These are phyloP conservation scores for Lymantria dispar DNA, from an alignment of 2,888 invertebrate genomes.

Conservation along the genomic window DNA sequence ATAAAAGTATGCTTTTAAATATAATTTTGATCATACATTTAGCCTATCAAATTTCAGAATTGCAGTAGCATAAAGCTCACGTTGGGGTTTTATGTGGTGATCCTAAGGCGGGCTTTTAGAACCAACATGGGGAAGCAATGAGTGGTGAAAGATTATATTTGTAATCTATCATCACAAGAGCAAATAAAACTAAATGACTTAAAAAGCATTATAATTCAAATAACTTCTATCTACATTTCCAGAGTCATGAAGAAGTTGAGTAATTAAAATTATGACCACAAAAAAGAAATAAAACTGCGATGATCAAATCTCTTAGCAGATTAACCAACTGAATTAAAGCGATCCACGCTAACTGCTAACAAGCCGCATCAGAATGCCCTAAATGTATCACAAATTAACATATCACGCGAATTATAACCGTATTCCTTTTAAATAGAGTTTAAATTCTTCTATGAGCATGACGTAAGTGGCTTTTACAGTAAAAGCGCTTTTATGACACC, in stretches of 20 bases:
- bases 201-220: too few relatives aligned
- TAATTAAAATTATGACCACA: conserved; percentile 10
- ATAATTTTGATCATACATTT: too few relatives aligned
- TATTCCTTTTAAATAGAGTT: conserved; percentile 7
- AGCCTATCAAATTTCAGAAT: too few relatives aligned
- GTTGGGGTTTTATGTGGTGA: too few relatives aligned
- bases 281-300: conserved; percentile 16
- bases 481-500: conserved; percentile 31
- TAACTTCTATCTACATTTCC: too few relatives aligned
- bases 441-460: conserved; percentile 1
- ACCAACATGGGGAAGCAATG: too few relatives aligned
- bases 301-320: conserved; percentile 25
- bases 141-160: too few relatives aligned
- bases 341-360: conserved; percentile 7
- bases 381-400: neutral
- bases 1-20: too few relatives aligned
- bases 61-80: too few relatives aligned
- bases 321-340: conserved; percentile 30
- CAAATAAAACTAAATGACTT: too few relatives aligned
- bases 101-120: too few relatives aligned
- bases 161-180: too few relatives aligned
- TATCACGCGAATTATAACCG: conserved; percentile 5
- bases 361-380: conserved; percentile 20
- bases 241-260: neutral
- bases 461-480: conserved; percentile 30